phyloP scores from a whole-genome alignment of 2,888 invertebrate genomes.

The Sesia apiformis region DNA sequence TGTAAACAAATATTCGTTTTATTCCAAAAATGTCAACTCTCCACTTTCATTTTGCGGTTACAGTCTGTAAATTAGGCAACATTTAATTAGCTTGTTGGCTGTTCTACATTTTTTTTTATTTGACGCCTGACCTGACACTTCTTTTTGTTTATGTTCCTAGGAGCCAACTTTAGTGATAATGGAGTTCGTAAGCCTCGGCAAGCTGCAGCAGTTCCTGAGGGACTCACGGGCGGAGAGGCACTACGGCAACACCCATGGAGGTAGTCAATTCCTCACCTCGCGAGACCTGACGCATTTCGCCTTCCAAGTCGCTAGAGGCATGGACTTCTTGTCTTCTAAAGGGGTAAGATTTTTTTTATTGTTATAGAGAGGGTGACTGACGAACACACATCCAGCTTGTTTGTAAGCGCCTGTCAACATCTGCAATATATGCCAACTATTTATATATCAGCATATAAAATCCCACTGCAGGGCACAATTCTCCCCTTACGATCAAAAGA shows the following conservation, averaged over 20 bases:
- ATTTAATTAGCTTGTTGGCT: too few species aligned
- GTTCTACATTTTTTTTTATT: too few species aligned
- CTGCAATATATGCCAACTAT: background rate
- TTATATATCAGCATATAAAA: background rate
- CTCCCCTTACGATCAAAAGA: too few species aligned
- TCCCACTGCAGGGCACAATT: too few species aligned
- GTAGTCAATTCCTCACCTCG: conserved; percentile 86
- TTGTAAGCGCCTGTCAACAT: background rate
- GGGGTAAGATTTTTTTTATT: conserved; percentile 77
- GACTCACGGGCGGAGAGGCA: conserved; percentile 89
- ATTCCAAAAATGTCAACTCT: too few species aligned
- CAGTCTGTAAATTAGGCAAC: too few species aligned
- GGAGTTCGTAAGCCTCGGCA: conserved; percentile 92
- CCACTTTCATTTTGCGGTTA: too few species aligned
- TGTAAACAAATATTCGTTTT: too few species aligned
- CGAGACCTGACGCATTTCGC: conserved; percentile 92
- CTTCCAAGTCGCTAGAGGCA: conserved; percentile 91
- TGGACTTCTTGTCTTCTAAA: conserved; percentile 89
- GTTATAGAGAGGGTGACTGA: background rate
- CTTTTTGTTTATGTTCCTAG: conserved; percentile 23
- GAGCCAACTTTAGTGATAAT: conserved; percentile 94
- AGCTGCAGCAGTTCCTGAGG: conserved; percentile 90
- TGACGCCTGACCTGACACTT: background rate
- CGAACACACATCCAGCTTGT: background rate
- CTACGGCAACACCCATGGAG: conserved; percentile 85